Percentiles rank a stretch among this genome's conserved stretches.
Evolutionary conservation across 2,888 invertebrate genomes (phyloP).

Genomic region (Drosophila conformis): DNA sequence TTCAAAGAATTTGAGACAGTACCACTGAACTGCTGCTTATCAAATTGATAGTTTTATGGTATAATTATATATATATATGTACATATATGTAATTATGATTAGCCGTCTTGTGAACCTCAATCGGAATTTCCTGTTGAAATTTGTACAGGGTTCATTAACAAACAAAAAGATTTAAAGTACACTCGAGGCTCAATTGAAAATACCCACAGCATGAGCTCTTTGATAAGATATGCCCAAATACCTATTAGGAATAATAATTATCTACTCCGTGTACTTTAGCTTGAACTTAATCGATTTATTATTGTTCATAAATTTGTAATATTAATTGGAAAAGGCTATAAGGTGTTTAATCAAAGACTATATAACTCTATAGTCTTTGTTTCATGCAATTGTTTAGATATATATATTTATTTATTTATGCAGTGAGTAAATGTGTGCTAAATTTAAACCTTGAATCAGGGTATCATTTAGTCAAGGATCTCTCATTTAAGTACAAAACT

Average conservation of each 20-base stretch:
- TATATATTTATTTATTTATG: neutral
- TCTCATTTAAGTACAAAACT: neutral
- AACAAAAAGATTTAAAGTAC: conserved; percentile 27
- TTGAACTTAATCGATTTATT: conserved; percentile 20
- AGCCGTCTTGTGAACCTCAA: conserved; percentile 1
- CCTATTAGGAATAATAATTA: conserved; percentile 24
- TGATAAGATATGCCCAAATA: conserved; percentile 47
- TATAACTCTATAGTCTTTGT: neutral
- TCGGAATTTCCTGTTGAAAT: conserved; percentile 15
- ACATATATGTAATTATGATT: conserved; percentile 14
- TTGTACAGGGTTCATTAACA: conserved; percentile 5
- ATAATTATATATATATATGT: conserved; percentile 1
- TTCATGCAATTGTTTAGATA: neutral
- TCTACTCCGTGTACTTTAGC: conserved; percentile 23
- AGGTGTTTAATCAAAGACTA: neutral
- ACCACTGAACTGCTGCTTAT: conserved; percentile 11
- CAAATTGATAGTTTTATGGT: conserved; percentile 21
- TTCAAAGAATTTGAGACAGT: neutral
- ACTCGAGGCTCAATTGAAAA: conserved; percentile 21
- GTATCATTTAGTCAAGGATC: neutral
- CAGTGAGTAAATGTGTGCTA: neutral
- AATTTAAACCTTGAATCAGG: neutral
- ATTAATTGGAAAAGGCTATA: neutral
- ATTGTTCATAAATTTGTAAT: conserved; percentile 1
- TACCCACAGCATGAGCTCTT: conserved; percentile 12